These are phyloP conservation scores for Chloropsis cyanopogon DNA, from an alignment of 2,113 vertebrate species.

Conservation along the genomic window DNA sequence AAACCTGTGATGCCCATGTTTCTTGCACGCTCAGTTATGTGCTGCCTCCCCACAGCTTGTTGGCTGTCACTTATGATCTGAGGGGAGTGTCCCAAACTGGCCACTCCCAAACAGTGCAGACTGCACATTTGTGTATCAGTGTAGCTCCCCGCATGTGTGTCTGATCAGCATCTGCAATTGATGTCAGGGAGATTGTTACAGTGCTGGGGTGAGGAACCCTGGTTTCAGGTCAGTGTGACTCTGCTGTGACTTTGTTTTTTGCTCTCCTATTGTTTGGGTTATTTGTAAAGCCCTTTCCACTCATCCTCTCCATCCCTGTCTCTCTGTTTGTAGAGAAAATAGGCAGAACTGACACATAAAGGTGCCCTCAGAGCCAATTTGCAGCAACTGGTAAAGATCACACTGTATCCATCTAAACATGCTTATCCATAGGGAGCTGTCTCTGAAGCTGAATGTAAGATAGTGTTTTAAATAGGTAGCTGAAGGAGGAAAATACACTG, in stretches of 20 bases:
- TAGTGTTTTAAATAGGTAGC: neutral
- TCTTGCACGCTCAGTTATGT: neutral
- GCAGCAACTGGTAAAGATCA: conserved; percentile 53
- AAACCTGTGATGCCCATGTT: neutral
- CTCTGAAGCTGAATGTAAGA: neutral
- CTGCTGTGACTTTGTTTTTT: conserved; percentile 4
- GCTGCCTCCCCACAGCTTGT: neutral
- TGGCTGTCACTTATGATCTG: neutral
- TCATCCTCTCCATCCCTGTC: neutral
- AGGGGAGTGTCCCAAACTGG: neutral
- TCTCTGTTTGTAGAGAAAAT: conserved; percentile 29
- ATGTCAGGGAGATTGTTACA: conserved; percentile 24
- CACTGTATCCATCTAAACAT: conserved; percentile 40
- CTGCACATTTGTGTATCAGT: neutral
- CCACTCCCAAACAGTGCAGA: neutral
- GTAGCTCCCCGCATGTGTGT: neutral
- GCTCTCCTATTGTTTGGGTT: conserved; percentile 14
- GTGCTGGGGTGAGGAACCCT: neutral
- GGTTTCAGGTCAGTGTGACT: neutral
- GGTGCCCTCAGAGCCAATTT: conserved; percentile 61
- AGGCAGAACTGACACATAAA: conserved; percentile 60
- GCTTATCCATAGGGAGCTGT: conserved; percentile 10
- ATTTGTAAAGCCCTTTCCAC: conserved; percentile 8
- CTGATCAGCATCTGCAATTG: conserved; percentile 10
- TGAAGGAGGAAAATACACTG: neutral